Base-by-base conservation (phyloP, 2,113 vertebrate species). In the Psammodynastes pulverulentus region DNA sequence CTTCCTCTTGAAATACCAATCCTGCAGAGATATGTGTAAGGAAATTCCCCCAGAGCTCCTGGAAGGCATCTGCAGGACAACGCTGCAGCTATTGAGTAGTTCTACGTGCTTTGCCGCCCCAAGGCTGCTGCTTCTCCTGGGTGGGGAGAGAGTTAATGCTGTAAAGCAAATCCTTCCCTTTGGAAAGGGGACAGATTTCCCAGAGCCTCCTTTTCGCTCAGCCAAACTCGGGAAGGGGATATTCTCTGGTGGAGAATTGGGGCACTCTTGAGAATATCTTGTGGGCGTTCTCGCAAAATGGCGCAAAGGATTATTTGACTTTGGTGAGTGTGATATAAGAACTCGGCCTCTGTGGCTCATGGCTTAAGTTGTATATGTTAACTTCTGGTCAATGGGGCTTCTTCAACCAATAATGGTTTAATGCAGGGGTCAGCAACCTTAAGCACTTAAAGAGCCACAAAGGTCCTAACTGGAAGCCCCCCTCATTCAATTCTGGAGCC, bases 131-230 rank as follows among this genome's bases (percentile, higher is more conserved):
- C 34, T 62, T 29, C 4, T 62, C 29, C 23, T 29, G 56, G 39
- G 5, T 46, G 88, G 26, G 1, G 15, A 26, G 51, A 5, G 23
- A 19, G 0, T 3, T 3, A 43, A 43, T 54, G 29, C 29, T 67
- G 62, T 34, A 1, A 9, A 91, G 1, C 39, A 3, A 0, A 45
- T 85, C 12, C 2, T 54, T 6, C 0, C 89, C 0, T 86, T 4
- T 9, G 56, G 5, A 88, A 67, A 89, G 19, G 26, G 9, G 45
- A n/a, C 45, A 84, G 34, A 52, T 29, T 39, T 26, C 67, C 9
- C 39, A 84, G 34, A 43, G 3, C 67, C 72, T 39, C 34, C n/a
- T 79, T 85, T 46, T 85, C 9, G 23, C 84, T 46, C 23, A 26
- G 9, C n/a, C n/a, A 9, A 43, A 79, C 72, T 43, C 34, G 0